These are phyloP conservation scores for Limnephilus auricula DNA, from an alignment of 2,888 invertebrate genomes.

Conservation along the genomic window DNA sequence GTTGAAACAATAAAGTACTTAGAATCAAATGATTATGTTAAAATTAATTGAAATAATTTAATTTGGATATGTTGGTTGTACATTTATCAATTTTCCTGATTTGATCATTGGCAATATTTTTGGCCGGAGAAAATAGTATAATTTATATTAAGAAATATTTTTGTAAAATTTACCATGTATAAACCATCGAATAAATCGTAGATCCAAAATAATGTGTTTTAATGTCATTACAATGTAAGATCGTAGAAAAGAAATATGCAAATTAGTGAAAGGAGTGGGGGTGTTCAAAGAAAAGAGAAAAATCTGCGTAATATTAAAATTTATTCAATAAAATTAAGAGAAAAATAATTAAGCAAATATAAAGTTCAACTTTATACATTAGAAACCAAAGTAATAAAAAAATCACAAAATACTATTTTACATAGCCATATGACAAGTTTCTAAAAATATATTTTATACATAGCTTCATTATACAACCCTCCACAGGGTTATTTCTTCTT, in stretches of 20 bases:
- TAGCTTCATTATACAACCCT: slow-evolving; percentile 22
- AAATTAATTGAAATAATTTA: no score
- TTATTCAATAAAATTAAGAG: slow-evolving; percentile 57
- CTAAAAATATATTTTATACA: slow-evolving; percentile 51
- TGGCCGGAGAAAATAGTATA: not conserved
- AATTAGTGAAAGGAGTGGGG: not conserved
- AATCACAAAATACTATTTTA: slow-evolving; percentile 48
- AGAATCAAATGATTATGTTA: no score
- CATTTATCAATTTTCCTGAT: not conserved
- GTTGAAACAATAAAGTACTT: not conserved
- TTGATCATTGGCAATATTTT: not conserved
- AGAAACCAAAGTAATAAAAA: slow-evolving; percentile 50
- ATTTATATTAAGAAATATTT: not conserved
- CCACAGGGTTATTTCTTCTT: slow-evolving; percentile 24
- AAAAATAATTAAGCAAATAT: slow-evolving; percentile 49
- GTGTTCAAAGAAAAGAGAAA: slow-evolving; percentile 58
- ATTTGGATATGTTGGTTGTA: not conserved
- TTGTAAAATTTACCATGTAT: not conserved
- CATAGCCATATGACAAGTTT: slow-evolving; percentile 40
- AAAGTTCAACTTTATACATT: slow-evolving; percentile 58
- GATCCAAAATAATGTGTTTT: not conserved
- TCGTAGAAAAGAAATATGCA: not conserved
- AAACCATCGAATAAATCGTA: not conserved
- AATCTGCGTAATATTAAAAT: slow-evolving; percentile 67
- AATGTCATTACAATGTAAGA: not conserved